These are phyloP conservation scores for Anisognathus igniventris DNA, from an alignment of 2,797 vertebrate species.

Conservation along the genomic window DNA sequence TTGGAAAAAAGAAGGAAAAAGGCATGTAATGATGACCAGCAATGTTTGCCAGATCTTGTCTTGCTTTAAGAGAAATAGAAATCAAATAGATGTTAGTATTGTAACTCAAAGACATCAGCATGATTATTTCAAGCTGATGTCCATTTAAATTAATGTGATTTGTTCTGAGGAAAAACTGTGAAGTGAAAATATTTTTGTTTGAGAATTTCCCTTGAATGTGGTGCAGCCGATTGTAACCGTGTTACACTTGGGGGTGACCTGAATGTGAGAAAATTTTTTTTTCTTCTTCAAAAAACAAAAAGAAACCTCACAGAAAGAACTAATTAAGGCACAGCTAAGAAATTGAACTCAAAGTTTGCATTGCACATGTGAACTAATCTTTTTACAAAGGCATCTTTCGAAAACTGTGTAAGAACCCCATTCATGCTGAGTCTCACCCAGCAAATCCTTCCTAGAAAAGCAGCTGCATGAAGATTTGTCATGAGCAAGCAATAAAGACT, in stretches of 20 bases:
- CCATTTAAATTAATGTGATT: not conserved
- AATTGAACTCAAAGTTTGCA: constrained; percentile 53
- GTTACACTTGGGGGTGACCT: constrained; percentile 5
- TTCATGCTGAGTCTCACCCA: not conserved
- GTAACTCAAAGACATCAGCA: not conserved
- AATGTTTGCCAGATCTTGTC: not conserved
- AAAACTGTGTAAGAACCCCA: not conserved
- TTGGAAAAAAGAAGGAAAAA: not conserved
- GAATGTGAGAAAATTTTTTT: not conserved
- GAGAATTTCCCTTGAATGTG: constrained; percentile 21
- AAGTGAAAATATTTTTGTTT: not conserved
- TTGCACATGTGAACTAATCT: constrained; percentile 61
- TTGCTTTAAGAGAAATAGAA: not conserved
- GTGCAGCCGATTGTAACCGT: not conserved
- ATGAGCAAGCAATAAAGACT: constrained; percentile 38
- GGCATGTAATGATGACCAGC: not conserved
- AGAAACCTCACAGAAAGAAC: constrained; percentile 25
- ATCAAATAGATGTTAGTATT: not conserved
- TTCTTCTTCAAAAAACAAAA: not conserved
- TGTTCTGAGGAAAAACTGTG: not conserved
- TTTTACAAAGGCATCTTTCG: constrained; percentile 41
- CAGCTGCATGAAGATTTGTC: constrained; percentile 17
- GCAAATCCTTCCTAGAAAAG: constrained; percentile 45
- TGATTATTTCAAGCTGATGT: not conserved
- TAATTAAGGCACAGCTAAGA: constrained; percentile 63